Percentiles rank a stretch among this genome's conserved stretches.
These are phyloP conservation scores for Holothuria scabra DNA, from an alignment of 53 echinoderm and acorn worm species.

Conservation along the genomic window DNA sequence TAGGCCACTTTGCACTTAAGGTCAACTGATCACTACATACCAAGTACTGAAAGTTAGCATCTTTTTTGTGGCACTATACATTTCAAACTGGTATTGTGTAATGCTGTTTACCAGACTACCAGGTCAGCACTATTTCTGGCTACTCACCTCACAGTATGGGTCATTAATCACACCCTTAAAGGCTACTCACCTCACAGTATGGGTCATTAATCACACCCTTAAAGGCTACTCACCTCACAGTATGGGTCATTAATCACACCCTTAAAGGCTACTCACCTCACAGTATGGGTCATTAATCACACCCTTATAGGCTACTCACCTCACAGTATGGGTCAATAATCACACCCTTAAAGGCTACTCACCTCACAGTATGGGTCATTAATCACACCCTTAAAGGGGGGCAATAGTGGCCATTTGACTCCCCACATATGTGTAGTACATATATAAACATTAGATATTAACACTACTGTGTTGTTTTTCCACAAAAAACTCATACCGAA, in stretches of 20 bases:
- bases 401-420: too few relatives aligned
- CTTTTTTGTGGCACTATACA: too few relatives aligned
- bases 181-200: constrained; percentile 98
- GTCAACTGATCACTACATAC: too few relatives aligned
- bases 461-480: too few relatives aligned
- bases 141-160: constrained; percentile 91
- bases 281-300: constrained; percentile 96
- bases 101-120: too few relatives aligned
- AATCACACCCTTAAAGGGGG: constrained; percentile 95
- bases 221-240: constrained; percentile 98
- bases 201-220: constrained; percentile 95
- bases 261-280: constrained; percentile 98
- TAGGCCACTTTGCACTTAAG: too few relatives aligned
- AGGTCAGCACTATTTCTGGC: too few relatives aligned
- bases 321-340: constrained; percentile 97
- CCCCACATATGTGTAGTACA: too few relatives aligned
- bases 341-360: constrained; percentile 93
- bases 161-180: constrained; percentile 96
- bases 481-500: too few relatives aligned
- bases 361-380: constrained; percentile 98
- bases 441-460: too few relatives aligned
- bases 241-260: constrained; percentile 95
- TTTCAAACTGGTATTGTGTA: too few relatives aligned
- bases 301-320: constrained; percentile 96
- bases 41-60: too few relatives aligned